Evolutionary conservation across 2,888 invertebrate species (phyloP).

Genomic region (Drosophila setosimentum): DNA sequence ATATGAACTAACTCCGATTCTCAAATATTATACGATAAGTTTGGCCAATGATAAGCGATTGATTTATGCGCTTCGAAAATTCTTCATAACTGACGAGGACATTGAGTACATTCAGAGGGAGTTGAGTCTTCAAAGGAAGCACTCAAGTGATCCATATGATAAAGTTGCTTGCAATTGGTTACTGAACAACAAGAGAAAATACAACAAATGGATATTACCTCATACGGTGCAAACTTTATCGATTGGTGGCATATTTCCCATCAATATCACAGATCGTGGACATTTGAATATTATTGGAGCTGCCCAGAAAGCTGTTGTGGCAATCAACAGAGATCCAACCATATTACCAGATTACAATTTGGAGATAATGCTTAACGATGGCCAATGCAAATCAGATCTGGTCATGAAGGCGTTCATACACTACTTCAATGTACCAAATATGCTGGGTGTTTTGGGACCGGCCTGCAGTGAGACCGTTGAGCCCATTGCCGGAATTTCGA

Average conservation of each 20-base stretch:
- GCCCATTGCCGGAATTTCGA: constrained; percentile 91
- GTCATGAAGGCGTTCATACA: constrained; percentile 92
- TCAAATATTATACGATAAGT: constrained; percentile 89
- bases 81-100: constrained; percentile 56
- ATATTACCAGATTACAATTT: constrained; percentile 88
- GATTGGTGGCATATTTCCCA: constrained; percentile 87
- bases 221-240: constrained; percentile 50
- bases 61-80: constrained; percentile 63
- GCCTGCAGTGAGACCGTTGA: constrained; percentile 93
- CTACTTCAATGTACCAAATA: constrained; percentile 86
- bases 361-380: constrained; percentile 87
- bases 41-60: constrained; percentile 85
- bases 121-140: constrained; percentile 21
- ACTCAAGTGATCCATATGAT: constrained; percentile 54
- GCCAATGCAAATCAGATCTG: constrained; percentile 89
- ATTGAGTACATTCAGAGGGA: constrained; percentile 42
- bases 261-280: constrained; percentile 87
- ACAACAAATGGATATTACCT: constrained; percentile 86
- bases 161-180: constrained; percentile 89
- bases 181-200: constrained; percentile 84
- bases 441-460: constrained; percentile 91
- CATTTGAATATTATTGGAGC: constrained; percentile 86
- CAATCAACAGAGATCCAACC: constrained; percentile 87
- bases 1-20: constrained; percentile 89
- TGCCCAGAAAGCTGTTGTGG: constrained; percentile 88